phyloP scores from a whole-genome alignment of 2,888 invertebrate species.

The Athetis lepigone region DNA sequence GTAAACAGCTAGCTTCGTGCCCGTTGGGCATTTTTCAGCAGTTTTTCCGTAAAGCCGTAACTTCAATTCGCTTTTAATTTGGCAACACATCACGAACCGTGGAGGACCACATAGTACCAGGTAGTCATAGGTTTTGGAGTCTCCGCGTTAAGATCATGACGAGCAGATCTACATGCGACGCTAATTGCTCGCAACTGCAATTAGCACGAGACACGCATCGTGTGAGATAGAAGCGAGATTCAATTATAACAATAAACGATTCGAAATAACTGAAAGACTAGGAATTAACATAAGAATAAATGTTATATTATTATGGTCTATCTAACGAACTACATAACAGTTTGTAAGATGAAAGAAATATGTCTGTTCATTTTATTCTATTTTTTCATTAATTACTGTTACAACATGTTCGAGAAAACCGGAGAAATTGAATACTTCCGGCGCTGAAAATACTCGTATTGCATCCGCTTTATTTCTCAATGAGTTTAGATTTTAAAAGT shows the following conservation, averaged over 20 bases:
- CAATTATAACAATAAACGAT: slow-evolving; percentile 8
- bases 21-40: too few species aligned
- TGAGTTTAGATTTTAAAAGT: too few species aligned
- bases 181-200: slow-evolving; percentile 32
- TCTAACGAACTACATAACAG: background rate
- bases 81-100: slow-evolving; percentile 12
- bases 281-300: slow-evolving; percentile 6
- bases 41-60: too few species aligned
- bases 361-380: background rate
- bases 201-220: slow-evolving; percentile 28
- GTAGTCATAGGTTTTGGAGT: slow-evolving; percentile 38
- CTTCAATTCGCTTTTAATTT: slow-evolving; percentile 14
- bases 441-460: background rate
- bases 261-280: slow-evolving; percentile 2
- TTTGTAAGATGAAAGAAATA: background rate
- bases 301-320: too few species aligned
- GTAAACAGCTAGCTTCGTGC: too few species aligned
- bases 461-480: too few species aligned
- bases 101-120: too few species aligned
- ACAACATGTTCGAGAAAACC: background rate
- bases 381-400: too few species aligned
- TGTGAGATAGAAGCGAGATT: slow-evolving; percentile 19
- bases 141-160: slow-evolving; percentile 31
- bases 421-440: background rate
- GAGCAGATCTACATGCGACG: slow-evolving; percentile 13